Percentiles rank a stretch among this genome's conserved stretches.
Conservation (phyloP, 2,888 invertebrate species). For the Nudaria mundana region DNA sequence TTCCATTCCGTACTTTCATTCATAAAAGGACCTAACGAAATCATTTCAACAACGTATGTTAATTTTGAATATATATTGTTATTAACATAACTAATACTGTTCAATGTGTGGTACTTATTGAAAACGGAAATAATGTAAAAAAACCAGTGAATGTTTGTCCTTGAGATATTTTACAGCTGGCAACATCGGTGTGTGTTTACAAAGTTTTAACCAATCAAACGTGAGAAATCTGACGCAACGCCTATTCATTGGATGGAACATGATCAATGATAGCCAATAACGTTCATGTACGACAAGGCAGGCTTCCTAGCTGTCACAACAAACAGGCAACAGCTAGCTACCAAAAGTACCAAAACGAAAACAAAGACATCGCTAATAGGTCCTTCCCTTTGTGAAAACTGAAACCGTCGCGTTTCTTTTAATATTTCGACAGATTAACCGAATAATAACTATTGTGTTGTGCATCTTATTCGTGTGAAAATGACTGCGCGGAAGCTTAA, state of each 20-base stretch:
- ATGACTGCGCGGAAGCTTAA: slow-evolving; percentile 75
- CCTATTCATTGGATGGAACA: slow-evolving; percentile 14
- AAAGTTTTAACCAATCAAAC: slow-evolving; percentile 40
- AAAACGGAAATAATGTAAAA: no score
- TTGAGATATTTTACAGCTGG: slow-evolving; percentile 25
- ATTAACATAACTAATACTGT: no score
- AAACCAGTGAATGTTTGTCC: slow-evolving; percentile 24
- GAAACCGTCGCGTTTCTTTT: slow-evolving; percentile 30
- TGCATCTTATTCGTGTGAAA: slow-evolving; percentile 35
- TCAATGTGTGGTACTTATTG: no score
- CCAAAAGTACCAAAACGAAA: slow-evolving; percentile 44
- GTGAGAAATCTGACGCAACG: slow-evolving; percentile 7
- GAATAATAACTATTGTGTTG: slow-evolving; percentile 29
- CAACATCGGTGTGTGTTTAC: slow-evolving; percentile 39
- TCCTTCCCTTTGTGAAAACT: slow-evolving; percentile 30
- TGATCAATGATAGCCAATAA: slow-evolving; percentile 26
- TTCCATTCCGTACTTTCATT: no score
- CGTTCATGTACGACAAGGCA: slow-evolving; percentile 28
- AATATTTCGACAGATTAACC: slow-evolving; percentile 24
- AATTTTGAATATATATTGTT: no score
- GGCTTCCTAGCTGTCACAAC: slow-evolving; percentile 35
- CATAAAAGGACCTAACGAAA: no score
- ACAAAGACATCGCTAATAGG: slow-evolving; percentile 47
- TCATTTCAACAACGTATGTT: no score
- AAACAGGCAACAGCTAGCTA: slow-evolving; percentile 45